phyloP scores from a whole-genome alignment of 92 coral and sea anemone genomes.

The Micromussa lordhowensis region DNA sequence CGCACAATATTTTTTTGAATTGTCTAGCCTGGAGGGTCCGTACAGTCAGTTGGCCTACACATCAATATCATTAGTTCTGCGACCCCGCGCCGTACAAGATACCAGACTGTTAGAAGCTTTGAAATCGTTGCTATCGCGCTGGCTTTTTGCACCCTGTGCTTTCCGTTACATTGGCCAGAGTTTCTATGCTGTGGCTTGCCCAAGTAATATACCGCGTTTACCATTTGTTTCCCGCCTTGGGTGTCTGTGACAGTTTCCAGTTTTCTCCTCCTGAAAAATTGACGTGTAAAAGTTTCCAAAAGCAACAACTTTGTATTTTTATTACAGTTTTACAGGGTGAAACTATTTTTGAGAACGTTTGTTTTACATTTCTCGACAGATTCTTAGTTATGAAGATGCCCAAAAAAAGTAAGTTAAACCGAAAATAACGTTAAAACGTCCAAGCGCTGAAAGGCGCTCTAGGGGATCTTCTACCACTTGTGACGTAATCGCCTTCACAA shows the following conservation, averaged over 20 bases:
- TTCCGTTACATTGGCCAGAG: too few species aligned
- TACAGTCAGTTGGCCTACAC: not conserved
- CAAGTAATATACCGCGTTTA: not conserved
- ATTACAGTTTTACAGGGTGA: not conserved
- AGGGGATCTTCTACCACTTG: too few species aligned
- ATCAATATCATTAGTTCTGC: not conserved
- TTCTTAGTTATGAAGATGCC: slow-evolving; percentile 83
- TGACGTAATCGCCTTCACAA: too few species aligned
- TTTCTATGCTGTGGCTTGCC: too few species aligned
- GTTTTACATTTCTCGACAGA: slow-evolving; percentile 37
- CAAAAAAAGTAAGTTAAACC: slow-evolving; percentile 43
- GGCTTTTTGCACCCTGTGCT: not conserved
- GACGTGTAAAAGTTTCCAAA: not conserved
- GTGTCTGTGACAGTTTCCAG: not conserved
- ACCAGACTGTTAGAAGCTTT: not conserved
- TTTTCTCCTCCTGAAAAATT: not conserved
- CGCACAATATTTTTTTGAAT: not conserved
- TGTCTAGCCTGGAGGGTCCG: not conserved
- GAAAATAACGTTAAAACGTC: too few species aligned
- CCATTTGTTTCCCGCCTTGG: not conserved
- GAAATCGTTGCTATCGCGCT: not conserved
- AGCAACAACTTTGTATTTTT: not conserved
- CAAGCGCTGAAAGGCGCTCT: too few species aligned
- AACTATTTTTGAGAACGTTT: not conserved
- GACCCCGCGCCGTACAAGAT: too few species aligned